phyloP scores from a whole-genome alignment of 2,888 invertebrate species.

The Drosophila picticornis region DNA sequence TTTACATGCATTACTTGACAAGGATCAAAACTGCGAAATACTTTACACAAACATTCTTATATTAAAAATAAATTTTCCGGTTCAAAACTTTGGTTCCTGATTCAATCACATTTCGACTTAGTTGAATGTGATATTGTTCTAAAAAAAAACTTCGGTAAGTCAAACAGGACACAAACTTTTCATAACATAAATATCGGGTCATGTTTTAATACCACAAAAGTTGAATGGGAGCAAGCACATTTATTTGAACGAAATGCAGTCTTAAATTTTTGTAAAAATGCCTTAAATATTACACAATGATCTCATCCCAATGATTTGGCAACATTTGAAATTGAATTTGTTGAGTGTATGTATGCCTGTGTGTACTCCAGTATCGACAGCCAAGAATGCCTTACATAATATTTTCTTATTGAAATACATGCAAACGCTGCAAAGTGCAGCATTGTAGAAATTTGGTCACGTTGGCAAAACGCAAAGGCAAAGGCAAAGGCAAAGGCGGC shows the following conservation, averaged over 20 bases:
- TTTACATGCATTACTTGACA: not conserved
- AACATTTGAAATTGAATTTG: not conserved
- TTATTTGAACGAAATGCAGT: not conserved
- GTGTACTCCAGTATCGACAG: not conserved
- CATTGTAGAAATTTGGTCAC: conserved; percentile 16
- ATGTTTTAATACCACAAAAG: not conserved
- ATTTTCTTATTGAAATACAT: conserved; percentile 65
- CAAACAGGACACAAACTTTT: not conserved
- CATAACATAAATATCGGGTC: not conserved
- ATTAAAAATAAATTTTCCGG: not conserved
- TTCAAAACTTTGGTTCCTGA: not conserved
- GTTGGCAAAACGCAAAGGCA: conserved; percentile 6
- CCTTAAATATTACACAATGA: not conserved
- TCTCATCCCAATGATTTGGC: not conserved
- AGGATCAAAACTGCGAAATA: not conserved
- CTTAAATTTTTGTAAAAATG: not conserved
- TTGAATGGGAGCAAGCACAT: not conserved
- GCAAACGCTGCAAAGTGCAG: conserved; percentile 53
- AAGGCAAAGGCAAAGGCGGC: conserved; percentile 1
- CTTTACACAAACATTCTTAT: not conserved
- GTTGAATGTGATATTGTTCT: not conserved
- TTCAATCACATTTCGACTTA: not conserved
- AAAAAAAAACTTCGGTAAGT: not conserved
- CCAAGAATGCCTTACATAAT: conserved; percentile 31
- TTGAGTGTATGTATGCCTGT: conserved; percentile 5